These are phyloP conservation scores for Crioceris asparagi DNA, from an alignment of 2,888 invertebrate genomes.

Conservation along the genomic window DNA sequence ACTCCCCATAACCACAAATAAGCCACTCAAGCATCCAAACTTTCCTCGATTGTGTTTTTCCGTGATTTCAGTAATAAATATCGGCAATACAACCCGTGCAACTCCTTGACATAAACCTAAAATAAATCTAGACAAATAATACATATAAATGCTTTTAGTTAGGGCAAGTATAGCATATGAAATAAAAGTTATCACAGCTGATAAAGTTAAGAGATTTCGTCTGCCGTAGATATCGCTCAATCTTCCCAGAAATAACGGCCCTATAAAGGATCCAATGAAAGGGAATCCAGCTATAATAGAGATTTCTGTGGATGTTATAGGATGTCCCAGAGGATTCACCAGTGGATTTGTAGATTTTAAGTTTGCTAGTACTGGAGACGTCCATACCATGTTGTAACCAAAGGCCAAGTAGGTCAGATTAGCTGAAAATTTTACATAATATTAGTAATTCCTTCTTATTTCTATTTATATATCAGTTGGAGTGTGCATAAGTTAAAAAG, in stretches of 20 bases:
- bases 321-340: slow-evolving; percentile 2
- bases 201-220: slow-evolving; percentile 2
- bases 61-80: slow-evolving; percentile 10
- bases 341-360: not conserved
- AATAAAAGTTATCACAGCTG: not conserved
- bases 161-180: slow-evolving; percentile 1
- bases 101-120: not conserved
- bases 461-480: too few species aligned
- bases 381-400: not conserved
- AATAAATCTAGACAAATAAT: not conserved
- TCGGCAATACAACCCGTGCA: not conserved
- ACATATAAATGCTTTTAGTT: not conserved
- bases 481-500: too few species aligned
- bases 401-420: not conserved
- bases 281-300: slow-evolving; percentile 6
- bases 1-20: slow-evolving; percentile 6
- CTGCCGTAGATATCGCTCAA: slow-evolving; percentile 7
- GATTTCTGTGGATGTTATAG: slow-evolving; percentile 4
- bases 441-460: too few species aligned
- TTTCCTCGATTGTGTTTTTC: slow-evolving; percentile 13
- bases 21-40: slow-evolving; percentile 5
- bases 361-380: slow-evolving; percentile 2
- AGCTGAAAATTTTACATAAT: too few species aligned
- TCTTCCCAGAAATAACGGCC: slow-evolving; percentile 1
- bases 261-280: not conserved